phyloP scores from a whole-genome alignment of 2,888 invertebrate genomes.

The Parnassius mnemosyne region DNA sequence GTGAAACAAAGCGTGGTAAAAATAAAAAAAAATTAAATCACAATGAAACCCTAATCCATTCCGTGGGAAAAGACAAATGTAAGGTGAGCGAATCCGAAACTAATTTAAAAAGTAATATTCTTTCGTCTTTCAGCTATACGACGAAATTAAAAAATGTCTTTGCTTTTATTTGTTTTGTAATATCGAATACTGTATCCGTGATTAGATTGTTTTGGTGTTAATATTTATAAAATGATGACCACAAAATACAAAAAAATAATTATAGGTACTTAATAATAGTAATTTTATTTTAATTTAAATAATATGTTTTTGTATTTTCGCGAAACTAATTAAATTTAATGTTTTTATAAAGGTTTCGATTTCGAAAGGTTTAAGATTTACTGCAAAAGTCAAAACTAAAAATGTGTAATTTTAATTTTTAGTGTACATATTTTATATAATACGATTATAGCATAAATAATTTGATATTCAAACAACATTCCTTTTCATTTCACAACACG shows the following conservation, averaged over 20 bases:
- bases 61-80: slow-evolving; percentile 77
- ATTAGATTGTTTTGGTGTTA: background rate
- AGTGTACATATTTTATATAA: too few relatives aligned
- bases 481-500: too few relatives aligned
- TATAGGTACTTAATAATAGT: slow-evolving; percentile 30
- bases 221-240: background rate
- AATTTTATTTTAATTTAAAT: too few relatives aligned
- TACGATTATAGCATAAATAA: too few relatives aligned
- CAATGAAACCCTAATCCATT: slow-evolving; percentile 70
- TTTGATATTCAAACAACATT: too few relatives aligned
- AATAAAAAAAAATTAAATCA: slow-evolving; percentile 71
- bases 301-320: too few relatives aligned
- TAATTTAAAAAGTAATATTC: slow-evolving; percentile 79
- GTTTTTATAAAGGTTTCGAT: too few relatives aligned
- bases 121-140: slow-evolving; percentile 56
- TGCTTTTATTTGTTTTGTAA: slow-evolving; percentile 39
- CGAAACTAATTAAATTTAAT: too few relatives aligned
- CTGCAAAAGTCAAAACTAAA: too few relatives aligned
- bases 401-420: too few relatives aligned
- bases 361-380: too few relatives aligned
- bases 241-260: background rate
- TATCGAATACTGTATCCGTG: slow-evolving; percentile 36
- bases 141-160: slow-evolving; percentile 40
- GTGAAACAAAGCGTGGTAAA: slow-evolving; percentile 70
- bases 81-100: slow-evolving; percentile 77